phyloP scores from a whole-genome alignment of 2,888 invertebrate species.

The Lamellibrachia columna region DNA sequence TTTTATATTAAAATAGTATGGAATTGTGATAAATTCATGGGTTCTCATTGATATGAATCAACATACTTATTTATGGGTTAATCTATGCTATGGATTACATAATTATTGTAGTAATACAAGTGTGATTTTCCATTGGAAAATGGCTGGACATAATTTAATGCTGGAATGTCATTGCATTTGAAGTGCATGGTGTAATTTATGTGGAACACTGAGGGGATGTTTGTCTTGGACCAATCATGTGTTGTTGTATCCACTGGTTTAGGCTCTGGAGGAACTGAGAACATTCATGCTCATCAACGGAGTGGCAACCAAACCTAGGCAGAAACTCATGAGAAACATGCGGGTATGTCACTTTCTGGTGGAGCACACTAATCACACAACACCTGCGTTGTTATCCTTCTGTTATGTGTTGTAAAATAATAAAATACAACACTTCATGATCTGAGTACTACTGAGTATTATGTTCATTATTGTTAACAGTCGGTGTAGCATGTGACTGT shows the following conservation, averaged over 20 bases:
- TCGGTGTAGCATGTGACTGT: too few species aligned
- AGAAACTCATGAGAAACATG: slow-evolving; percentile 65
- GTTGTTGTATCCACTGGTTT: slow-evolving; percentile 19
- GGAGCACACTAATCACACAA: neutral
- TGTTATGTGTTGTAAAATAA: neutral
- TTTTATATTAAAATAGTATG: too few species aligned
- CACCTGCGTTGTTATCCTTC: neutral
- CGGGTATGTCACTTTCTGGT: slow-evolving; percentile 47
- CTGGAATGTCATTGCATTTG: neutral
- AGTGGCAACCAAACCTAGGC: slow-evolving; percentile 60
- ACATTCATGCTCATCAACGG: slow-evolving; percentile 60
- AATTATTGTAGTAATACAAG: too few species aligned
- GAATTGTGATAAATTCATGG: too few species aligned
- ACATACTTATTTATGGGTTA: too few species aligned
- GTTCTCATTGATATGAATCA: too few species aligned
- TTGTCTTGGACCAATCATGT: neutral
- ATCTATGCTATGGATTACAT: too few species aligned
- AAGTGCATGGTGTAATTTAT: slow-evolving; percentile 18
- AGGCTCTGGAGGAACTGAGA: slow-evolving; percentile 63
- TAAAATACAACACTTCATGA: neutral
- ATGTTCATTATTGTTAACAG: too few species aligned
- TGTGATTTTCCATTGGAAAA: too few species aligned
- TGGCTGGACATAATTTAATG: too few species aligned
- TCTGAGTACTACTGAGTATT: neutral
- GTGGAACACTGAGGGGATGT: neutral